These are phyloP conservation scores for Octodon degus DNA, from an alignment of 2,113 vertebrate genomes.

Conservation along the genomic window DNA sequence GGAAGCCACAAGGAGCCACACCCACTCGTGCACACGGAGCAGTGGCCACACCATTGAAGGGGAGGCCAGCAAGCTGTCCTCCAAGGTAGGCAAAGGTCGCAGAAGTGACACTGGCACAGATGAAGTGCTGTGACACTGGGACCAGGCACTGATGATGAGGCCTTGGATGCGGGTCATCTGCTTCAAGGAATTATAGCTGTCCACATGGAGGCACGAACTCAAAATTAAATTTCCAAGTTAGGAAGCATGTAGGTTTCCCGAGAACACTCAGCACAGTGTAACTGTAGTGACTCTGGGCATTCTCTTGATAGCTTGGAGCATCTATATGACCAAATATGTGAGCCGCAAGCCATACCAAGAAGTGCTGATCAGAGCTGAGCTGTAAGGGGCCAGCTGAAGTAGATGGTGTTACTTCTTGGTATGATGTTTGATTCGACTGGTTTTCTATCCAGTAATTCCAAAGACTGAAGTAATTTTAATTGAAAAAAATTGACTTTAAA, in stretches of 20 bases:
- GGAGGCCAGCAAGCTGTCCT: neutral
- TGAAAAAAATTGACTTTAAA: conserved; percentile 48
- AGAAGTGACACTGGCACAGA: neutral
- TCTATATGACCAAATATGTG: neutral
- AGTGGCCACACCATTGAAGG: neutral
- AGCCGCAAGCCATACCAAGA: neutral
- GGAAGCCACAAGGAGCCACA: neutral
- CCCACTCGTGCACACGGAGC: neutral
- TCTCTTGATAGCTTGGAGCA: neutral
- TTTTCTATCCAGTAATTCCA: neutral
- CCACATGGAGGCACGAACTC: accelerated
- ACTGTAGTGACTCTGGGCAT: neutral
- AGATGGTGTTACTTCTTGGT: neutral
- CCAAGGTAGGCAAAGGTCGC: neutral
- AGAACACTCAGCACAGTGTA: neutral
- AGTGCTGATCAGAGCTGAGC: neutral
- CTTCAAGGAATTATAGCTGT: neutral
- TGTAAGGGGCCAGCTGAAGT: neutral
- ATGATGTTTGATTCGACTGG: conserved; percentile 18
- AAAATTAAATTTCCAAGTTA: neutral
- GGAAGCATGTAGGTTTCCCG: neutral
- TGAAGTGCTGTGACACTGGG: neutral
- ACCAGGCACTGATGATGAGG: neutral
- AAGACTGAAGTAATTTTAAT: conserved; percentile 28
- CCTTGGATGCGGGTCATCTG: neutral